Conservation (phyloP, 2,113 vertebrate species). For the Tichodroma muraria region DNA sequence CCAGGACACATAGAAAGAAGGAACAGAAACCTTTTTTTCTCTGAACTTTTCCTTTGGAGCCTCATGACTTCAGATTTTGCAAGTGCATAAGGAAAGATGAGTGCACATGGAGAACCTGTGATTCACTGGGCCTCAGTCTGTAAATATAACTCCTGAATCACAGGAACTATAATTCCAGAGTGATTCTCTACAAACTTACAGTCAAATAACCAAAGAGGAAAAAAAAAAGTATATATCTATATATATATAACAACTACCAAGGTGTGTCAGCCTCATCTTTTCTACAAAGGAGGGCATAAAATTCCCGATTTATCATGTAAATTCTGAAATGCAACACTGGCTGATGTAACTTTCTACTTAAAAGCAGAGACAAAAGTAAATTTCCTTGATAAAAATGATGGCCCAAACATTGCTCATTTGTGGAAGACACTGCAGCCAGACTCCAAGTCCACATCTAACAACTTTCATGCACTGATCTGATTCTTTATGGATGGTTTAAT, state of each 20-base stretch:
- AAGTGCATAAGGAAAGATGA: slow-evolving; percentile 68
- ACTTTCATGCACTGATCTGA: background rate
- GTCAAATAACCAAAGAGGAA: background rate
- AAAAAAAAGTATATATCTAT: background rate
- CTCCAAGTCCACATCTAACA: background rate
- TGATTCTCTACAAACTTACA: background rate
- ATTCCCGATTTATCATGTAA: background rate
- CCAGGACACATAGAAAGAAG: slow-evolving; percentile 68
- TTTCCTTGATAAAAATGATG: background rate
- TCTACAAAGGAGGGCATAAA: background rate
- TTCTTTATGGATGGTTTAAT: background rate
- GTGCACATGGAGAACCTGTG: slow-evolving; percentile 65
- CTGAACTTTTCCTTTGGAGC: slow-evolving; percentile 64
- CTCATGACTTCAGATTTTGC: slow-evolving; percentile 78
- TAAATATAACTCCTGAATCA: slow-evolving; percentile 61
- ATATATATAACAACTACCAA: background rate
- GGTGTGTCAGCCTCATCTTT: background rate
- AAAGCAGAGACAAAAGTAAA: background rate
- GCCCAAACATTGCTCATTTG: background rate
- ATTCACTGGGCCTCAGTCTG: slow-evolving; percentile 55
- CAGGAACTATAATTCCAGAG: background rate
- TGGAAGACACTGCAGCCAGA: background rate
- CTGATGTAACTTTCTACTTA: background rate
- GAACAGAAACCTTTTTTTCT: slow-evolving; percentile 75
- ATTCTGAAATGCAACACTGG: background rate